Base-by-base conservation (phyloP, 2,797 vertebrate genomes). In the Antennarius maculatus region DNA sequence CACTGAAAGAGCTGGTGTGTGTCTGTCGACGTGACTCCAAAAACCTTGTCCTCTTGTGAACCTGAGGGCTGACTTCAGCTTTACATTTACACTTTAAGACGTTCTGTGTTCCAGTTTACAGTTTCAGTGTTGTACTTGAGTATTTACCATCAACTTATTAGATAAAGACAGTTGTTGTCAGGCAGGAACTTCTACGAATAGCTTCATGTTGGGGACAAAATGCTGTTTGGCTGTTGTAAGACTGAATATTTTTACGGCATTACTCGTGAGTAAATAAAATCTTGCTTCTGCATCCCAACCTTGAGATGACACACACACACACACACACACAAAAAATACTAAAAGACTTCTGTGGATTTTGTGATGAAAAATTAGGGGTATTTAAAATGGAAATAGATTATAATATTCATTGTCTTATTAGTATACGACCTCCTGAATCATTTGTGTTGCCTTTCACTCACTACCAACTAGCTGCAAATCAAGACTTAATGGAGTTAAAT, bases 11-110 rank as follows among this genome's bases (percentile, higher is more conserved):
- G 28, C 69, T 73, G 72, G 16, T 23, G 54, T 23, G 54, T 63
- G 51, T 64, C 67, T 54, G 74, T 18, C 15, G 23, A 78, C 56
- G 50, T 51, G 67, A 69, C 53, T n/a, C 29, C 54, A 47, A 8
- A 61, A 63, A 48, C 16, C 42, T 23, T 31, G 59, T 50, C 65
- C 27, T 41, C 41, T 34, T 29, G 39, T 69, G 73, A 34, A 79
- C 66, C 58, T 74, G 23, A 43, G 18, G 18, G 5, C 6, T n/a
- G 58, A 67, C 56, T 45, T 62, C 49, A 47, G 39, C 29, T 39
- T 39, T 39, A 43, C 5, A 43, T 34, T 31, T 13, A 1, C 9
- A 43, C 39, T 54, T 54, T 3, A 29, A 48, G 10, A 29, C 6
- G 18, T 54, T 56, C 42, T 2, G 15, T 13, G 31, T 18, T 50